Conservation (phyloP, 2,113 vertebrate species). For the Sminthopsis crassicaudata region DNA sequence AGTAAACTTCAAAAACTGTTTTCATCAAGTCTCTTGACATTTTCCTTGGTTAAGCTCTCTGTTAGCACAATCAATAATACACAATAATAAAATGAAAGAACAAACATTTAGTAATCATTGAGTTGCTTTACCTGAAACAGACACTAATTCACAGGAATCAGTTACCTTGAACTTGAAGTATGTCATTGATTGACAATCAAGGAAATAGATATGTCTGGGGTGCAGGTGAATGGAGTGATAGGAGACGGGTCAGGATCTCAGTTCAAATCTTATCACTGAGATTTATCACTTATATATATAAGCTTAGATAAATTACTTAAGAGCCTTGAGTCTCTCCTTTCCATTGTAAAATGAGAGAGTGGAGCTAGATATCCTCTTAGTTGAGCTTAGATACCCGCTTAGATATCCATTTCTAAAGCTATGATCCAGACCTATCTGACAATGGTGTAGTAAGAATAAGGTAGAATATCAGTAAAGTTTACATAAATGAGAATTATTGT, state of each 20-base stretch:
- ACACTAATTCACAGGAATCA: not conserved
- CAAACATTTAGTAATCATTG: not conserved
- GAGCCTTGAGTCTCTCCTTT: not conserved
- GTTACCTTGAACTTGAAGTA: not conserved
- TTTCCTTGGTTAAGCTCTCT: conserved; percentile 47
- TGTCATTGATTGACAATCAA: not conserved
- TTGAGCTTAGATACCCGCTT: not conserved
- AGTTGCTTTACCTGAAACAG: not conserved
- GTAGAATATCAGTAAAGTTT: not conserved
- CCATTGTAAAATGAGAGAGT: not conserved
- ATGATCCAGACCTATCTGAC: not conserved
- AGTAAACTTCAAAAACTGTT: conserved; percentile 12
- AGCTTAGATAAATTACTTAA: not conserved
- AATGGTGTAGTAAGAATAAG: not conserved
- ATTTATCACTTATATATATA: not conserved
- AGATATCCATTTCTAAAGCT: not conserved
- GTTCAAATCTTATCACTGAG: not conserved
- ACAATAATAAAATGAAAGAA: not conserved
- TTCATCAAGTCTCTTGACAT: conserved; percentile 49
- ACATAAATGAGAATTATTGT: not conserved
- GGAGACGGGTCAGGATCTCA: not conserved
- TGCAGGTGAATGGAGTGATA: not conserved
- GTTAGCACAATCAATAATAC: not conserved
- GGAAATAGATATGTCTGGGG: not conserved
- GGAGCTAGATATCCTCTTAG: not conserved